A percentile compares a stretch with the other conserved stretches of the same genome.
Conservation (phyloP, 2,888 invertebrate species). For the Meteorus cinctellus region DNA sequence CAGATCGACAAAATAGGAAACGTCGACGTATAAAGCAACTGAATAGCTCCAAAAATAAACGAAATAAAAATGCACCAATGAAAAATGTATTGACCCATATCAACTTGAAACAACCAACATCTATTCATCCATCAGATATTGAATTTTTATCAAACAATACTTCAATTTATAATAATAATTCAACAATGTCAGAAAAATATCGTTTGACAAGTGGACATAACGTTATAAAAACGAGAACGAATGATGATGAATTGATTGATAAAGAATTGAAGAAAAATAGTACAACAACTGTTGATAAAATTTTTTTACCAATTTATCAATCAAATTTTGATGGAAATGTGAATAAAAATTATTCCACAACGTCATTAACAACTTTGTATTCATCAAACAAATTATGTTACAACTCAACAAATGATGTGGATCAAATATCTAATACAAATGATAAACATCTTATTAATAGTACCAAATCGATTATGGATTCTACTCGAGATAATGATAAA, state of each 20-base stretch:
- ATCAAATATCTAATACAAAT: background rate
- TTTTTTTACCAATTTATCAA: conserved; percentile 16
- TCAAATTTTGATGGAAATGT: conserved; percentile 6
- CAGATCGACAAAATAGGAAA: conserved; percentile 48
- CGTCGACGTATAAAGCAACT: conserved; percentile 40
- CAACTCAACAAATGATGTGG: conserved; percentile 1
- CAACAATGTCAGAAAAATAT: background rate
- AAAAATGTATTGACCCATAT: background rate
- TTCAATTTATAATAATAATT: background rate
- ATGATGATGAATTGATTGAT: conserved; percentile 6
- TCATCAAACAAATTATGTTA: background rate
- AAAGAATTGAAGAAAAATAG: conserved; percentile 1
- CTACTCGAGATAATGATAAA: background rate
- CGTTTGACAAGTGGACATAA: background rate
- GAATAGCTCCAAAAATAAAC: conserved; percentile 15
- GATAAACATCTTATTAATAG: background rate
- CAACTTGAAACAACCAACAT: conserved; percentile 3
- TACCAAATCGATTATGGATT: background rate
- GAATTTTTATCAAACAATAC: conserved; percentile 24
- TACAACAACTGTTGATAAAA: conserved; percentile 2
- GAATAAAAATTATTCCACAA: conserved; percentile 16
- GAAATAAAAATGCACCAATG: background rate
- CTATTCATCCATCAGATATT: conserved; percentile 9
- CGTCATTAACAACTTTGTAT: conserved; percentile 5
- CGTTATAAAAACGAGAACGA: background rate